phyloP scores from a whole-genome alignment of 2,888 invertebrate genomes.

The Trachelus tabidus region DNA sequence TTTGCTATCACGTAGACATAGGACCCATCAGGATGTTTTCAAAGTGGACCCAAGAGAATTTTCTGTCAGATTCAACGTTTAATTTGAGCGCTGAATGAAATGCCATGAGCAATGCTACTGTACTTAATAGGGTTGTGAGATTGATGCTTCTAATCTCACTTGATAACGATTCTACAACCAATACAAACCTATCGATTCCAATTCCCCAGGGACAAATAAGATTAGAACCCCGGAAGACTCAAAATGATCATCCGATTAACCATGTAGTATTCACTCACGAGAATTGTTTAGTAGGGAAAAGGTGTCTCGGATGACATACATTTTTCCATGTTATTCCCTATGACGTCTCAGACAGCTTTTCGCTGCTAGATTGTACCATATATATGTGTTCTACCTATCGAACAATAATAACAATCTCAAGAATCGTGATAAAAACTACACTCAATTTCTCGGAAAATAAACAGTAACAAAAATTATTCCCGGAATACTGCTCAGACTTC shows the following conservation, averaged over 20 bases:
- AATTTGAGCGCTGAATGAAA: not conserved
- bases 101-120: not conserved
- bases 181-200: not conserved
- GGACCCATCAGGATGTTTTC: not conserved
- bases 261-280: not conserved
- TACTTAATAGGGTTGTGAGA: not conserved
- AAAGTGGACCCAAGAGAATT: not conserved
- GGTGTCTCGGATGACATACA: no score
- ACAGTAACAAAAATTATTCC: not conserved
- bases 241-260: not conserved
- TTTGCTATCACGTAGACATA: not conserved
- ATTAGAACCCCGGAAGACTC: not conserved
- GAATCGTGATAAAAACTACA: not conserved
- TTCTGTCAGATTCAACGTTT: not conserved
- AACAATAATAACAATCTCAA: not conserved
- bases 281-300: not conserved
- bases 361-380: not conserved
- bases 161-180: not conserved
- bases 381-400: not conserved
- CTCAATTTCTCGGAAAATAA: not conserved
- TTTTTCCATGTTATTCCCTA: no score
- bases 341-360: no score
- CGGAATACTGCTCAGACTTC: not conserved
- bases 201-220: not conserved
- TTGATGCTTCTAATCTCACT: not conserved